phyloP scores from a whole-genome alignment of 2,113 vertebrate species.

The Bombycilla garrulus region DNA sequence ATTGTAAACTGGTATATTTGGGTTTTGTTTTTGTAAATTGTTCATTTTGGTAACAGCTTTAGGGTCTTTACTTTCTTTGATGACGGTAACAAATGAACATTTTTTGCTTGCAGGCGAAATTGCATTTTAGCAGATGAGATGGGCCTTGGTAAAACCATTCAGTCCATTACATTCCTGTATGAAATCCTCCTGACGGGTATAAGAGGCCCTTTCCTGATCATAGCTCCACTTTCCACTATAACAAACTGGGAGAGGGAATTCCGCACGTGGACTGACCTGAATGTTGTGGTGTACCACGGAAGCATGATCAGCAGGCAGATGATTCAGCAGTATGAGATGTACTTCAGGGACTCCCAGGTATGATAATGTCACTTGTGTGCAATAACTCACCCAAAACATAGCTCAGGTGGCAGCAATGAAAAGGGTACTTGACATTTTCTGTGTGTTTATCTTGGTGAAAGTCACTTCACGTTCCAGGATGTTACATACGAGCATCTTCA shows the following conservation, averaged over 20 bases:
- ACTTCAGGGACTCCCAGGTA: slow-evolving; percentile 97
- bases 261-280: slow-evolving; percentile 92
- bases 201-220: slow-evolving; percentile 92
- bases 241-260: slow-evolving; percentile 98
- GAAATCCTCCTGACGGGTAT: slow-evolving; percentile 91
- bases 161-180: slow-evolving; percentile 96
- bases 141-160: slow-evolving; percentile 98
- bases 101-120: slow-evolving; percentile 83
- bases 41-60: not conserved
- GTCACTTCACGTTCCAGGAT: not conserved
- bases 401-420: not conserved
- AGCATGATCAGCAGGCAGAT: slow-evolving; percentile 97
- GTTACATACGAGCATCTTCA: not conserved
- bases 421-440: not conserved
- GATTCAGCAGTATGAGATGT: slow-evolving; percentile 99
- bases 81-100: slow-evolving; percentile 15
- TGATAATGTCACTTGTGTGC: not conserved
- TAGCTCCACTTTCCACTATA: slow-evolving; percentile 97
- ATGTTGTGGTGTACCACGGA: slow-evolving; percentile 96
- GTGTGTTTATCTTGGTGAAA: not conserved
- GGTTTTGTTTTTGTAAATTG: not conserved
- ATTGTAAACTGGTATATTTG: not conserved
- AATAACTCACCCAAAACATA: not conserved
- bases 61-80: not conserved
- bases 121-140: slow-evolving; percentile 99